Conservation (phyloP, 2,888 invertebrate species). For the Acronicta leporina region DNA sequence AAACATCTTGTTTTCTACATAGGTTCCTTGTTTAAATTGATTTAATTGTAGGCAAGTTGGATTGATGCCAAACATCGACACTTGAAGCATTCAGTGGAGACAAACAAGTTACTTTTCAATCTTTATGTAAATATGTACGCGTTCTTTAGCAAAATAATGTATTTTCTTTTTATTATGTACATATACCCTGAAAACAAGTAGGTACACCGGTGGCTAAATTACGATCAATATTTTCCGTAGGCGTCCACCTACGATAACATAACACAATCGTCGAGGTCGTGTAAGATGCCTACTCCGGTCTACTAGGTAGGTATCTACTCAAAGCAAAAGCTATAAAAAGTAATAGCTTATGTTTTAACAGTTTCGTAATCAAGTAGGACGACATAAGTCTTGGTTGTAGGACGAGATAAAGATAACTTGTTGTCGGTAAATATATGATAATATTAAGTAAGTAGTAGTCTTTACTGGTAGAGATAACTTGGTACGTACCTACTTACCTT, state of each 20-base stretch:
- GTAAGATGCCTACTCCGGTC: slow-evolving; percentile 15
- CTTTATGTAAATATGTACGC: slow-evolving; percentile 21
- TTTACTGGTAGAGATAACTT: neutral
- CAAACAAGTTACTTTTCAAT: slow-evolving; percentile 24
- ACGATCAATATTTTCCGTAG: slow-evolving; percentile 24
- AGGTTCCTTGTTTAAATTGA: slow-evolving; percentile 20
- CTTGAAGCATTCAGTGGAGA: slow-evolving; percentile 20
- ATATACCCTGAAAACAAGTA: too few relatives aligned
- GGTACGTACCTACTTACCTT: neutral
- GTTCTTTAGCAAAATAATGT: neutral
- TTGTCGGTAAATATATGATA: slow-evolving; percentile 26
- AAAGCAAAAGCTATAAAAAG: slow-evolving; percentile 12
- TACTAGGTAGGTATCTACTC: neutral
- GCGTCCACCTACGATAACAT: slow-evolving; percentile 29
- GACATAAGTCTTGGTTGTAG: neutral
- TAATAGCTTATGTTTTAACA: neutral
- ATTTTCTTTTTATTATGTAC: too few relatives aligned
- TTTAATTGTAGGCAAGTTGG: slow-evolving; percentile 29
- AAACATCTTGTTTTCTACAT: neutral
- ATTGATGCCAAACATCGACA: slow-evolving; percentile 27
- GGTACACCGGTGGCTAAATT: neutral
- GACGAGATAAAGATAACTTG: slow-evolving; percentile 8
- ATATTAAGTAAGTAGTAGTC: too few relatives aligned
- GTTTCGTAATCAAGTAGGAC: slow-evolving; percentile 2
- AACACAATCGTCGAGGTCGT: slow-evolving; percentile 7